Conservation (phyloP, 2,113 vertebrate genomes). For the Tapirus terrestris region DNA sequence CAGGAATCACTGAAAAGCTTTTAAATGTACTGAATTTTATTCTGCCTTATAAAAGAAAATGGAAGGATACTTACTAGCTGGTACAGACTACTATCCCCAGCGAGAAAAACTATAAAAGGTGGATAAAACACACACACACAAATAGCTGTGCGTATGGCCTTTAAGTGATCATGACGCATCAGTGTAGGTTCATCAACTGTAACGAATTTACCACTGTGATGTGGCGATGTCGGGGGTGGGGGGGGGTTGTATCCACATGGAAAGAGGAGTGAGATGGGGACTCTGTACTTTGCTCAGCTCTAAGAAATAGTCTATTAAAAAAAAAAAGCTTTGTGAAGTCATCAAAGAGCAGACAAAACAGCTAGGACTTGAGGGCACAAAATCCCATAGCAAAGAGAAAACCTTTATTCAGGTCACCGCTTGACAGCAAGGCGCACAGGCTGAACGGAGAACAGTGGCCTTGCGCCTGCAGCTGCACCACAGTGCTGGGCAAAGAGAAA, state of each 20-base stretch:
- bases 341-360: neutral
- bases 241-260: neutral
- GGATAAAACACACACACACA: neutral
- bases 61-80: neutral
- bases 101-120: neutral
- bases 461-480: neutral
- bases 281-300: neutral
- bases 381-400: constrained; percentile 22
- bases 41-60: neutral
- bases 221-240: neutral
- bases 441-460: neutral
- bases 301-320: neutral
- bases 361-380: neutral
- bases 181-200: neutral
- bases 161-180: neutral
- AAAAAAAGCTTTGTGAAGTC: neutral
- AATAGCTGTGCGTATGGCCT: neutral
- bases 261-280: neutral
- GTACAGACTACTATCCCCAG: neutral
- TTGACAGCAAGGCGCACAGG: neutral
- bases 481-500: neutral
- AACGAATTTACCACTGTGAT: neutral
- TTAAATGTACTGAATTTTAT: neutral
- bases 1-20: neutral
- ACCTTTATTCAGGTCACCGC: neutral